Evolutionary conservation across 2,113 vertebrate species (phyloP).

Genomic region (Poecile atricapillus): DNA sequence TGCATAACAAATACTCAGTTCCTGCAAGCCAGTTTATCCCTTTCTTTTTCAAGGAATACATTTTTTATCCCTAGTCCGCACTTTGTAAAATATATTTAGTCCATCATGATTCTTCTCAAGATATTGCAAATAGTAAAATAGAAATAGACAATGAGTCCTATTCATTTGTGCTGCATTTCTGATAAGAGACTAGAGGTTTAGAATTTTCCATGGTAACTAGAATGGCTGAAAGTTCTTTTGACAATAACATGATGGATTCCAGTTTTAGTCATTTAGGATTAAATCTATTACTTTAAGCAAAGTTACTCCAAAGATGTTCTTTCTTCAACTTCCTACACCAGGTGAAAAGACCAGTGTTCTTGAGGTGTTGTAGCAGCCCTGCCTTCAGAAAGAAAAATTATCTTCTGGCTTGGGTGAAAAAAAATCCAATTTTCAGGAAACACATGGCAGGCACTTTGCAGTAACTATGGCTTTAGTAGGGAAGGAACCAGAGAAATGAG

Average conservation of each 20-base stretch:
- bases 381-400: not conserved
- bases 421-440: not conserved
- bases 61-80: not conserved
- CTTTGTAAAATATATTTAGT: not conserved
- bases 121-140: not conserved
- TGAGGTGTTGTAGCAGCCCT: not conserved
- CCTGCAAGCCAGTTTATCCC: not conserved
- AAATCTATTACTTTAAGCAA: not conserved
- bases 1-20: not conserved
- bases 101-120: not conserved
- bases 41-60: not conserved
- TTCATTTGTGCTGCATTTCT: not conserved
- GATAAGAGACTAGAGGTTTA: not conserved
- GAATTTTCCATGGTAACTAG: not conserved
- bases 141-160: not conserved
- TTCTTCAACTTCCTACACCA: not conserved
- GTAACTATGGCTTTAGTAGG: not conserved
- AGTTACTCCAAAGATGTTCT: not conserved
- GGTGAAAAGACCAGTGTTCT: not conserved
- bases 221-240: not conserved
- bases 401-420: not conserved
- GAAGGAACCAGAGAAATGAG: not conserved
- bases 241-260: not conserved
- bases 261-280: not conserved
- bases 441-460: not conserved